These are phyloP conservation scores for Trissolcus basalis DNA, from an alignment of 1,140 invertebrate genomes.

Conservation along the genomic window DNA sequence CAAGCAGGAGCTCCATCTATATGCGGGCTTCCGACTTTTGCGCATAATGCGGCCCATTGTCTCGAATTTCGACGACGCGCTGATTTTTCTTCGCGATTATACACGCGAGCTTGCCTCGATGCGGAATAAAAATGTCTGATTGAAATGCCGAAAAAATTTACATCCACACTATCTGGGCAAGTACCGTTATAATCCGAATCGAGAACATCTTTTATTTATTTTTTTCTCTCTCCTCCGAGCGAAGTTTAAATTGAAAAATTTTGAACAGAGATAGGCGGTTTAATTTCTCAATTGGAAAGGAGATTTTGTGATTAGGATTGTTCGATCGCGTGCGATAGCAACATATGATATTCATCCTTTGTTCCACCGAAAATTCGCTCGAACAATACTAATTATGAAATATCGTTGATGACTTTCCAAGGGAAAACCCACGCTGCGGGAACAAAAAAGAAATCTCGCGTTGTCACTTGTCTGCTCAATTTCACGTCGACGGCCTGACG, in stretches of 20 bases:
- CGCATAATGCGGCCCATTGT: slow-evolving; percentile 52
- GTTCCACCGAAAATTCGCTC: slow-evolving; percentile 2
- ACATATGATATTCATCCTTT: slow-evolving; percentile 1
- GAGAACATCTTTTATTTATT: no score
- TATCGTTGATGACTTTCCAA: background rate
- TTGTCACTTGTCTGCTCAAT: slow-evolving; percentile 6
- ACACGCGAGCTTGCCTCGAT: slow-evolving; percentile 8
- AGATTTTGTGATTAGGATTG: no score
- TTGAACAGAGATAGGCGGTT: no score
- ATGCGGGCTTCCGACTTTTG: slow-evolving; percentile 49
- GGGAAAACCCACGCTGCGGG: background rate
- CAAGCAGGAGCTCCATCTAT: slow-evolving; percentile 40
- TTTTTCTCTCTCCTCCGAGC: no score
- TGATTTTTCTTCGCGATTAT: slow-evolving; percentile 50
- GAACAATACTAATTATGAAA: slow-evolving; percentile 16
- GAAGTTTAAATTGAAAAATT: no score
- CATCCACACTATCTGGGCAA: no score
- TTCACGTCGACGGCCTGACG: slow-evolving; percentile 22
- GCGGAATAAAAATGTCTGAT: slow-evolving; percentile 10
- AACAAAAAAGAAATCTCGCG: background rate
- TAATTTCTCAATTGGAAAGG: no score
- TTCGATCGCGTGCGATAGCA: slow-evolving; percentile 1
- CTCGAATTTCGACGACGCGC: slow-evolving; percentile 45
- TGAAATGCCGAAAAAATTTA: background rate
- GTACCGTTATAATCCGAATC: no score